These are phyloP conservation scores for Melanophora roralis DNA, from an alignment of 2,888 invertebrate species.

Conservation along the genomic window DNA sequence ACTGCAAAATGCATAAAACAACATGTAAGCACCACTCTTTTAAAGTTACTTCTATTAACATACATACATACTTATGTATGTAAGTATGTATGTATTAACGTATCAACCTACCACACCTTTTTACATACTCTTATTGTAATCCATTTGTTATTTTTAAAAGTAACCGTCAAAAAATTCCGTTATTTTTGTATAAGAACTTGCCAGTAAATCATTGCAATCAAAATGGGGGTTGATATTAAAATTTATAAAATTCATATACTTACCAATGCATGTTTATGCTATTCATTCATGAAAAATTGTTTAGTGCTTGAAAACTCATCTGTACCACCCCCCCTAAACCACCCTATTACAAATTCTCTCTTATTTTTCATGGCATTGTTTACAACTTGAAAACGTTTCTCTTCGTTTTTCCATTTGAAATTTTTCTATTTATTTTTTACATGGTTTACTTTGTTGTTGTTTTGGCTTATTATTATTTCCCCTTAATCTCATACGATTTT, in stretches of 20 bases:
- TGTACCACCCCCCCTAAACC: not conserved
- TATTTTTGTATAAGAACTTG: not conserved
- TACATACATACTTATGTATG: too few species aligned
- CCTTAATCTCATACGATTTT: conserved; percentile 74
- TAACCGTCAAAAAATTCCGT: conserved; percentile 7
- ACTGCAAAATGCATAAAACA: not conserved
- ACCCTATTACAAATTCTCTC: too few species aligned
- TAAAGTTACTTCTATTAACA: not conserved
- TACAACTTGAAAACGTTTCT: not conserved
- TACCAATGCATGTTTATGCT: too few species aligned
- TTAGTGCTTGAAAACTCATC: not conserved
- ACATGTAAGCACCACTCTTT: not conserved
- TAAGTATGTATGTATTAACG: too few species aligned
- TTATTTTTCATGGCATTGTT: not conserved
- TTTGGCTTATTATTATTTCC: conserved; percentile 66
- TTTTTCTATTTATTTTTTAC: conserved; percentile 59
- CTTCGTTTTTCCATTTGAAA: not conserved
- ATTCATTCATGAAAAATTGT: conserved; percentile 35
- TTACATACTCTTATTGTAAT: not conserved
- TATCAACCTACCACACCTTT: too few species aligned
- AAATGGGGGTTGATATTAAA: too few species aligned
- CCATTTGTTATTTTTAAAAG: not conserved
- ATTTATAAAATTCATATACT: too few species aligned
- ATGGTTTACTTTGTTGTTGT: conserved; percentile 53
- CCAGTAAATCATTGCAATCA: not conserved